A percentile compares a stretch with the other conserved stretches of the same genome.
phyloP scores from a whole-genome alignment of 2,113 vertebrate genomes.

The Amblyopsis rosae region DNA sequence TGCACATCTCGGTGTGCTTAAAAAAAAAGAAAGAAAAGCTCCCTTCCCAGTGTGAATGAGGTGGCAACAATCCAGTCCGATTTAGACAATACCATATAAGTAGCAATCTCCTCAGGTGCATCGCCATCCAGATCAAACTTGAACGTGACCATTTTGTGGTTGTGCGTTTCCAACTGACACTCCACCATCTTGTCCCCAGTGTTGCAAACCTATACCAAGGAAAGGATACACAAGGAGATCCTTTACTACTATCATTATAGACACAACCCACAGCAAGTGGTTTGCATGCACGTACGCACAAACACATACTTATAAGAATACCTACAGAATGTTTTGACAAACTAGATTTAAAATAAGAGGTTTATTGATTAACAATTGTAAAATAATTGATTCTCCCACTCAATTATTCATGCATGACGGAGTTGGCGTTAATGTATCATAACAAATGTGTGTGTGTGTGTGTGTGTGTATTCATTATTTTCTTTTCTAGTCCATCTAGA shows the following conservation, averaged over 20 bases:
- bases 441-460: no score
- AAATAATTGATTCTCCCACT: no score
- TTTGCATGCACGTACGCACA: not conserved
- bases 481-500: no score
- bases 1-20: not conserved
- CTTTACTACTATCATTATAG: not conserved
- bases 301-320: not conserved
- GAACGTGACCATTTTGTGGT: constrained; percentile 99
- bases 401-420: no score
- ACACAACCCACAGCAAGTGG: not conserved
- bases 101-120: constrained; percentile 94
- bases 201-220: constrained; percentile 84
- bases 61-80: not conserved
- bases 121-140: constrained; percentile 98
- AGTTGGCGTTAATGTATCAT: no score
- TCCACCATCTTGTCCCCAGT: constrained; percentile 99
- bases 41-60: not conserved
- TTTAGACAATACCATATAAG: constrained; percentile 87
- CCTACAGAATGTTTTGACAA: not conserved
- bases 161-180: constrained; percentile 97
- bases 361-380: not conserved
- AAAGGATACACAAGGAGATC: not conserved
- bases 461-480: no score
- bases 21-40: constrained; percentile 4
- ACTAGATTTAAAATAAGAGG: not conserved